Base-by-base conservation (phyloP, 2,888 invertebrate genomes). In the Theretra japonica region DNA sequence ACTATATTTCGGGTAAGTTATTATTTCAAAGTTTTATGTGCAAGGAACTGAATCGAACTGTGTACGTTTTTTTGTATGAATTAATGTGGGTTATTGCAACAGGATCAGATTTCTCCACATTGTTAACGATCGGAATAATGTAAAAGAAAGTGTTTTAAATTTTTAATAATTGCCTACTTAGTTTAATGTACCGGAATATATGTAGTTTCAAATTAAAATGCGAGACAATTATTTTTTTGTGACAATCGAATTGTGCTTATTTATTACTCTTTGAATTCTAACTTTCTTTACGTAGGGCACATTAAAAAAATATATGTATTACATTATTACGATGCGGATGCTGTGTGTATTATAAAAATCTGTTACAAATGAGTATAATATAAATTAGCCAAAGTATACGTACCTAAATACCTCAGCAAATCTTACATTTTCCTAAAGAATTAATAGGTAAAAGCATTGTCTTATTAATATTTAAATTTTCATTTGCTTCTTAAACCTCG, bases 1-100 rank as follows among this genome's bases (percentile, higher is more conserved):
- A 78, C 78, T 76, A 76, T 76, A 77, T 81, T 81, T 83, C 70
- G 84, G 88, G 65, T 65, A 17, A 65, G 65, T 65, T 65, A 86
- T 86, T 84, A 69, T 69, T 65, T 28, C 53, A 17, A 57, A 62
- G 23, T 72, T 30, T n/a, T 33, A n/a, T 70, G 65, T 48, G 11
- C 4, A 59, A 53, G 50, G 21, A 53, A 70, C n/a, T 28, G 28
- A 53, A 53, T 59, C 53, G 19, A 69, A 58, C 58, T 21, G 41
- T 41, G 19, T 53, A 53, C 28, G 23, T 28, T 59, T 60, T 19
- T 33, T 60, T 30, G 28, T 33, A n/a, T 60, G 30, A 30, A n/a
- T 30, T 60, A 48, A 23, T 41, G 41, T 65, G 15, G 48, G 65
- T 48, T 65, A 65, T 48, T 53, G n/a, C n/a, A n/a, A n/a, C 11